These are phyloP conservation scores for Myrmecophaga tridactyla DNA, from an alignment of 2,113 vertebrate species.

Conservation along the genomic window DNA sequence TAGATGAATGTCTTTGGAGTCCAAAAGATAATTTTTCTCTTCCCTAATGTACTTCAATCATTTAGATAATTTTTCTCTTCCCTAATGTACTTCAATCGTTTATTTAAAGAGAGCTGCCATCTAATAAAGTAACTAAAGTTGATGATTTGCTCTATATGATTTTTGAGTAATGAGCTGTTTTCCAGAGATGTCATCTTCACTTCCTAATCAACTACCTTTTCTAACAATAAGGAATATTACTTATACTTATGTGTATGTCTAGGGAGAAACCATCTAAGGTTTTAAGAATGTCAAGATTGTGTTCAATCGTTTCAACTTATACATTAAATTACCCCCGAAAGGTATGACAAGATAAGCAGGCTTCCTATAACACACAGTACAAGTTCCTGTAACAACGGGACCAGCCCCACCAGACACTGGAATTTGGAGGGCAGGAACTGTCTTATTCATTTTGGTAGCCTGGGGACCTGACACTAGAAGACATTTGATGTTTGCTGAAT, in stretches of 20 bases:
- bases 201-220: constrained; percentile 40
- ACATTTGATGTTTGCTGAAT: not conserved
- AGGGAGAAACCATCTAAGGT: not conserved
- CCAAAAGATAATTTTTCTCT: not conserved
- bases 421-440: not conserved
- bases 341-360: not conserved
- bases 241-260: not conserved
- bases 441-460: not conserved
- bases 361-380: not conserved
- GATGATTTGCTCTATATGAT: constrained; percentile 26
- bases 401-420: not conserved
- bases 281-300: constrained; percentile 17
- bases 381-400: not conserved
- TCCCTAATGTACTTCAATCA: constrained; percentile 30
- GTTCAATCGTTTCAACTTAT: not conserved
- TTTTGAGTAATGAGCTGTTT: constrained; percentile 38
- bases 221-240: constrained; percentile 45
- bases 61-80: not conserved
- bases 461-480: not conserved
- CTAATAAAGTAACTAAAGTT: constrained; percentile 43
- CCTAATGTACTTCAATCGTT: constrained; percentile 22
- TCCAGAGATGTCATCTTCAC: constrained; percentile 37
- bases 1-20: not conserved
- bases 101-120: constrained; percentile 40
- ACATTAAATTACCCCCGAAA: not conserved